These are phyloP conservation scores for Ectemnius cavifrons DNA, from an alignment of 2,888 invertebrate genomes.

Conservation along the genomic window DNA sequence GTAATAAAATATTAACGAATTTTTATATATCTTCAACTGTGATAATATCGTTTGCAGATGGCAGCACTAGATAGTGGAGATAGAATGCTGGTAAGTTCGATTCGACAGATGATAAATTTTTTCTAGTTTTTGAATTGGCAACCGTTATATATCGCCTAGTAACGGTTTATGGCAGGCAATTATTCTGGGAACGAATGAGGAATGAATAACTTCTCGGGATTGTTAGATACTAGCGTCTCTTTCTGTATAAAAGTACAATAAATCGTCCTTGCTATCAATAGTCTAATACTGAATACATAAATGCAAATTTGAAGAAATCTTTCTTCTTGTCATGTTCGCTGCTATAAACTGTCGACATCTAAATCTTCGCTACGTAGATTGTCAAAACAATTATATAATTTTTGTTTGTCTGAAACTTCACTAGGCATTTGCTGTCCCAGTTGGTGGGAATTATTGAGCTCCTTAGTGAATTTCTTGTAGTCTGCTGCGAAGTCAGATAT, in stretches of 20 bases:
- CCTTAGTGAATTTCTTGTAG: slow-evolving; percentile 40
- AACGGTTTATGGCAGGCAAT: too few species aligned
- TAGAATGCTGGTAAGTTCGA: too few species aligned
- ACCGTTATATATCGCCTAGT: too few species aligned
- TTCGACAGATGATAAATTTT: too few species aligned
- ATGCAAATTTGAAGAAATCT: background rate
- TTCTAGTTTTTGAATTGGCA: too few species aligned
- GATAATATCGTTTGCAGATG: background rate
- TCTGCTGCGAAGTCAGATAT: slow-evolving; percentile 41
- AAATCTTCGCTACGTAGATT: slow-evolving; percentile 39
- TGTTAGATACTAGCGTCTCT: too few species aligned
- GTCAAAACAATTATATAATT: slow-evolving; percentile 41
- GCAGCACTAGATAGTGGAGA: background rate
- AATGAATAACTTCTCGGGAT: too few species aligned
- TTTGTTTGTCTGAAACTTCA: background rate
- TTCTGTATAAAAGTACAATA: too few species aligned
- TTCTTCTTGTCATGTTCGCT: background rate
- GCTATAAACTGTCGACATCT: slow-evolving; percentile 35
- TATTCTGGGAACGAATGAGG: too few species aligned
- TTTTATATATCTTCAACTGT: too few species aligned
- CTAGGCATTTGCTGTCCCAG: background rate
- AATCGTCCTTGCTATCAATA: too few species aligned
- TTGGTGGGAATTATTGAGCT: slow-evolving; percentile 21
- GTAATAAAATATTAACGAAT: too few species aligned
- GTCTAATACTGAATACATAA: background rate